Evolutionary conservation across 2,113 vertebrate genomes (phyloP), one percentile per base, ranked within the genome.

Genomic region (Chamaea fasciata): DNA sequence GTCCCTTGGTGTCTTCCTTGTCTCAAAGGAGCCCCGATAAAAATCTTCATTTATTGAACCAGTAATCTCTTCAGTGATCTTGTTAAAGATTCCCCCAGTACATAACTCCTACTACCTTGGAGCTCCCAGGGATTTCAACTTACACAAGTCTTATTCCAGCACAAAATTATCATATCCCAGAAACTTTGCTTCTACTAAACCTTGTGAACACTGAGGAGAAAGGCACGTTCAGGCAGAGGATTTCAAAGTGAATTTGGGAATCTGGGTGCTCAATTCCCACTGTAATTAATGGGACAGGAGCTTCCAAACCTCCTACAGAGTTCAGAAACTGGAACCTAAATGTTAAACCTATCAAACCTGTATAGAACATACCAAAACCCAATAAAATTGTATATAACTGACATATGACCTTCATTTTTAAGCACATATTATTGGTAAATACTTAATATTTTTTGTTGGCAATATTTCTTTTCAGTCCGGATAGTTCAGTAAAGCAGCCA

Each of bases 31-130:
- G 63, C 69, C 13, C 75, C 52, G 84, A 94, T 59, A 95, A 95
- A 91, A 95, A 92, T 76, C 79, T 87, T 92, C 87, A 89, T 96
- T 95, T 95, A 92, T 92, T 94, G 89, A 96, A 95, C 59, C 67
- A 94, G 65, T 92, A 95, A 97, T 97, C 85, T 94, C 90, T 80
- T 90, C 89, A 90, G 92, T 95, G 92, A 95, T 95, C 94, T 96
- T 95, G 76, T 91, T 96, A 97, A 97, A 95, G 92, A 97, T 92
- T 94, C 95, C 79, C 79, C 94, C 67, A 95, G 84, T 87, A 96
- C 62, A 37, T 74, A 95, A 89, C 92, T 90, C 95, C 93, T 87
- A 94, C 92, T 95, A 75, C 85, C 73, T 92, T 83, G 90, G 69
- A 95, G 86, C 55, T 96, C 96, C 92, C 86, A 94, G 95, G 87